These are phyloP conservation scores for Mirounga angustirostris DNA, from an alignment of 2,113 vertebrate genomes.

Conservation along the genomic window DNA sequence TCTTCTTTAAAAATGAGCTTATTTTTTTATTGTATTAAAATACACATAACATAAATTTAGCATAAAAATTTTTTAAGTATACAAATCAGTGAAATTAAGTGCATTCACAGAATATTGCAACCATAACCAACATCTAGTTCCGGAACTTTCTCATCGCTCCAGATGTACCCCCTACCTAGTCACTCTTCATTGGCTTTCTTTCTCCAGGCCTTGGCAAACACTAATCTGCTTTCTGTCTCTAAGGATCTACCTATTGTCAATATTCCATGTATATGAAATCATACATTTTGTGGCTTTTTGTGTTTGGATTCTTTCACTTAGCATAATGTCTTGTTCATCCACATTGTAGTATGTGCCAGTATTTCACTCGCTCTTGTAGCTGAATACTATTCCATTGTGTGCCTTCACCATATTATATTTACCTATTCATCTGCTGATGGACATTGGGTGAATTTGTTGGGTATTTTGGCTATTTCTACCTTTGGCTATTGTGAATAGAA, in stretches of 20 bases:
- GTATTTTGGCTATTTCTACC: not conserved
- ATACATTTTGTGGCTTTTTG: not conserved
- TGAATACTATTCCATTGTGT: not conserved
- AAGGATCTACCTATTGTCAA: not conserved
- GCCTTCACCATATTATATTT: not conserved
- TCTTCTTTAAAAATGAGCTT: conserved; percentile 1
- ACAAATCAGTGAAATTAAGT: not conserved
- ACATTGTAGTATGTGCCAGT: not conserved
- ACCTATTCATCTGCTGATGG: not conserved
- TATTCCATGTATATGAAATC: not conserved
- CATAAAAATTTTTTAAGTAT: not conserved
- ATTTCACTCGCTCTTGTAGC: not conserved
- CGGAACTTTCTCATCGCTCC: not conserved
- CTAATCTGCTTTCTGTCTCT: not conserved
- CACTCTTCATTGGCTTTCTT: not conserved
- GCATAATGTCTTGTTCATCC: not conserved
- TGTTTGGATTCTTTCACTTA: not conserved
- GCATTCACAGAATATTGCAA: not conserved
- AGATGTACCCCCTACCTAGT: accelerated
- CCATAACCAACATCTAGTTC: not conserved
- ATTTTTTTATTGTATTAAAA: not conserved
- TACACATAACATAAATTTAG: not conserved
- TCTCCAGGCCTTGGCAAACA: not conserved
- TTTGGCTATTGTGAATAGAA: too few species aligned
- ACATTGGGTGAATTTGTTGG: not conserved